Conservation (phyloP, 2,888 invertebrate species). For the Ornithoptera alexandrae region DNA sequence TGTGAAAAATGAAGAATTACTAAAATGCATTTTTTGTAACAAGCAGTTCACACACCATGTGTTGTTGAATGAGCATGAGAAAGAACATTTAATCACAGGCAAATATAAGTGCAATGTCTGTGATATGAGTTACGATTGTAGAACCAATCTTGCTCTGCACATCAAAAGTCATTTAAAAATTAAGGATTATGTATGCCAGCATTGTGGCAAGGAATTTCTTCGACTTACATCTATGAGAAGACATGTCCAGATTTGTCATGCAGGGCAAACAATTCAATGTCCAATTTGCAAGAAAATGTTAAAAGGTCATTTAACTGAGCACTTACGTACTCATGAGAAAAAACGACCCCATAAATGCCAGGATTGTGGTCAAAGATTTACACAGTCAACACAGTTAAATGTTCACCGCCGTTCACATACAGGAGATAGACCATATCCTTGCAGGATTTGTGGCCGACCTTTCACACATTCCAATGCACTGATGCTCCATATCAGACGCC, state of each 20-base stretch:
- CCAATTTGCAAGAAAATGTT: conserved; percentile 89
- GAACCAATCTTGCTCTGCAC: conserved; percentile 82
- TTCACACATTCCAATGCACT: conserved; percentile 93
- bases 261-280: conserved; percentile 88
- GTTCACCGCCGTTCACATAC: conserved; percentile 92
- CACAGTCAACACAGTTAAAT: conserved; percentile 90
- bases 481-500: conserved; percentile 89
- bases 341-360: conserved; percentile 88
- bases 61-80: conserved; percentile 82
- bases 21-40: conserved; percentile 85
- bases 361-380: conserved; percentile 88
- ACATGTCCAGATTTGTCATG: conserved; percentile 88
- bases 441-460: conserved; percentile 88
- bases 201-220: conserved; percentile 89
- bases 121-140: conserved; percentile 84
- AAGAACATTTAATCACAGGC: conserved; percentile 86
- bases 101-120: conserved; percentile 87
- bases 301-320: conserved; percentile 90
- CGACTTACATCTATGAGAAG: conserved; percentile 87
- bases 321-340: conserved; percentile 89
- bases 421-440: conserved; percentile 90
- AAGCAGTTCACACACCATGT: conserved; percentile 55
- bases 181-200: conserved; percentile 87
- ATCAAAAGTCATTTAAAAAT: conserved; percentile 86
- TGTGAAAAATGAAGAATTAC: conserved; percentile 65